Evolutionary conservation across 1,140 invertebrate species (phyloP).

Genomic region (Daktulosphaira vitifoliae): DNA sequence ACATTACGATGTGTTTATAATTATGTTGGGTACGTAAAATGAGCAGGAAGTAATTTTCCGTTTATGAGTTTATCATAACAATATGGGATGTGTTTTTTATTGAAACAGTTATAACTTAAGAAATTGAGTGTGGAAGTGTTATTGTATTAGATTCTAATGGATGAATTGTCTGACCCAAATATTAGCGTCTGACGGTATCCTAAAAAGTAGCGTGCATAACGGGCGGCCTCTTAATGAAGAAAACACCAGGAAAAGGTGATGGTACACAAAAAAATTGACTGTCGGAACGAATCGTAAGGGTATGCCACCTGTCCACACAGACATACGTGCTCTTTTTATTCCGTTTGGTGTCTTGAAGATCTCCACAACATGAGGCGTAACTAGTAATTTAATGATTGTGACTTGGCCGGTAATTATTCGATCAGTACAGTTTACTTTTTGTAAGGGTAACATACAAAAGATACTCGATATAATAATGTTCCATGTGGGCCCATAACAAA

Average conservation of each 20-base stretch:
- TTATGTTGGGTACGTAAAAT: no score
- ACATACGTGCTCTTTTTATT: no score
- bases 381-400: conserved; percentile 25
- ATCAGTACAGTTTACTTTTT: conserved; percentile 3
- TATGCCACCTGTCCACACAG: conserved; percentile 10
- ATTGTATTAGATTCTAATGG: neutral
- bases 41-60: no score
- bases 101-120: conserved; percentile 16
- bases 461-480: neutral
- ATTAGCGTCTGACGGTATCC: neutral
- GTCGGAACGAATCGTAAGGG: conserved; percentile 26
- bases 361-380: neutral
- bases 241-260: neutral
- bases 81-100: conserved; percentile 11
- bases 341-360: neutral
- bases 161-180: conserved; percentile 14
- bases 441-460: conserved; percentile 5
- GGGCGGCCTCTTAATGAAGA: neutral
- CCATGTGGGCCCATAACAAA: neutral
- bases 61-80: no score
- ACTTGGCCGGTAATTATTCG: conserved; percentile 23
- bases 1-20: no score
- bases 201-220: neutral
- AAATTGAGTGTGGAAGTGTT: neutral
- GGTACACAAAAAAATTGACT: neutral